Evolutionary conservation across 1,140 invertebrate genomes (phyloP), one percentile per base, ranked within the genome.

Genomic region (Rhysida immarginata): DNA sequence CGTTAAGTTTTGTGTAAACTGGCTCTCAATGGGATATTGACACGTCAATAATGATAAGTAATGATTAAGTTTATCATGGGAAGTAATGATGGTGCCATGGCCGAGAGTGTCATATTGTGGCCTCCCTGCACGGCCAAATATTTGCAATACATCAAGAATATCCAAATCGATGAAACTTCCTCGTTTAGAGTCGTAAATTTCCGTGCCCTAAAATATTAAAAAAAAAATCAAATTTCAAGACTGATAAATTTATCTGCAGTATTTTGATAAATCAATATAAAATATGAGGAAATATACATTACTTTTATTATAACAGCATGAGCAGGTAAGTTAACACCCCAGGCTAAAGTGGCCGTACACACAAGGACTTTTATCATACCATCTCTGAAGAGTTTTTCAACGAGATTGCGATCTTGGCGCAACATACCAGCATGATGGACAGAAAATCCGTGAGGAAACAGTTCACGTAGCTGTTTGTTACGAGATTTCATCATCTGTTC

Each of bases 241-340:
- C 16, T 35, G 16, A 8, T 16, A 35, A 8, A 35, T 35, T 8
- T 35, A 35, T 35, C 5, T n/a, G n/a, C n/a, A n/a, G n/a, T n/a
- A n/a, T n/a, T n/a, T n/a, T n/a, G n/a, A n/a, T n/a, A n/a, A n/a
- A n/a, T n/a, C n/a, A n/a, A 35, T 51, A 51, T 25, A 51, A 27
- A 3, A 26, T 26, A 51, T 11, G 13, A 27, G 18, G 1, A 14
- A 52, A 48, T 16, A 16, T 14, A 23, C 53, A 53, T 67, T 74
- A 88, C 86, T 69, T 86, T 85, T 60, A 99, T 99, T 49, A 99
- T 84, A 57, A 99, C 96, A 54, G 89, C 92, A 72, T 97, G 93
- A 0, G 95, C 96, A 0, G 96, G 96, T 59, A 99, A 75, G 75
- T 99, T 99, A 0, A 99, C 95, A 62, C 96, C 96, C 96, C 96